Evolutionary conservation across 53 echinoderm and acorn worm species (phyloP).

Genomic region (Holothuria leucospilota): DNA sequence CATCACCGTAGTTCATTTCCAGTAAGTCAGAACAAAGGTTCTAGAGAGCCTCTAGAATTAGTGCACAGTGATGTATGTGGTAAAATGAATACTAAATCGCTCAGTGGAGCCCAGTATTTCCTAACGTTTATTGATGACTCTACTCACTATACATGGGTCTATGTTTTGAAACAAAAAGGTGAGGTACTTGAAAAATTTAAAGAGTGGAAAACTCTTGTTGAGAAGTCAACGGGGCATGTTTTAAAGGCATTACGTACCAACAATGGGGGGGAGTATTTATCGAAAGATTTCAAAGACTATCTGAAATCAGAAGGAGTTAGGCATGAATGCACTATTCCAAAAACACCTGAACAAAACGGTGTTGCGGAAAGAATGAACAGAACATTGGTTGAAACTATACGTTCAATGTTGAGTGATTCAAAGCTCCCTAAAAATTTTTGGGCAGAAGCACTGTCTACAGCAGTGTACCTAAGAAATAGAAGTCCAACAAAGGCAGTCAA

Average conservation of each 20-base stretch:
- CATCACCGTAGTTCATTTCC: slow-evolving; percentile 8
- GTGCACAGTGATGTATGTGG: neutral
- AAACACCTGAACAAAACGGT: slow-evolving; percentile 1
- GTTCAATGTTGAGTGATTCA: slow-evolving; percentile 12
- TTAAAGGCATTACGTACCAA: neutral
- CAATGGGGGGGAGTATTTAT: neutral
- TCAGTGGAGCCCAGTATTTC: neutral
- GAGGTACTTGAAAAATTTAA: neutral
- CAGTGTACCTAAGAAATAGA: neutral
- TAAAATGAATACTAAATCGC: slow-evolving; percentile 3
- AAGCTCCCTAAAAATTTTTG: neutral
- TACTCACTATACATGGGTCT: neutral
- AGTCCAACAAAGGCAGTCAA: neutral
- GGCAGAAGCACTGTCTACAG: neutral
- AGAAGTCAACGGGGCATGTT: neutral
- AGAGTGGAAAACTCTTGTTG: neutral
- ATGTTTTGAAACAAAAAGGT: neutral
- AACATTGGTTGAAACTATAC: neutral
- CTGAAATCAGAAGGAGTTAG: neutral
- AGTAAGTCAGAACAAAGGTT: no score
- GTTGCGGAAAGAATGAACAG: slow-evolving; percentile 15
- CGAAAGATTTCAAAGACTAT: neutral
- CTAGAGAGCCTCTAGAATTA: no score
- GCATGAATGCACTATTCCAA: neutral
- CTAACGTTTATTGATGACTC: slow-evolving; percentile 10